Evolutionary conservation across 2,888 invertebrate genomes (phyloP).

Genomic region (Neuroscelio doddi): DNA sequence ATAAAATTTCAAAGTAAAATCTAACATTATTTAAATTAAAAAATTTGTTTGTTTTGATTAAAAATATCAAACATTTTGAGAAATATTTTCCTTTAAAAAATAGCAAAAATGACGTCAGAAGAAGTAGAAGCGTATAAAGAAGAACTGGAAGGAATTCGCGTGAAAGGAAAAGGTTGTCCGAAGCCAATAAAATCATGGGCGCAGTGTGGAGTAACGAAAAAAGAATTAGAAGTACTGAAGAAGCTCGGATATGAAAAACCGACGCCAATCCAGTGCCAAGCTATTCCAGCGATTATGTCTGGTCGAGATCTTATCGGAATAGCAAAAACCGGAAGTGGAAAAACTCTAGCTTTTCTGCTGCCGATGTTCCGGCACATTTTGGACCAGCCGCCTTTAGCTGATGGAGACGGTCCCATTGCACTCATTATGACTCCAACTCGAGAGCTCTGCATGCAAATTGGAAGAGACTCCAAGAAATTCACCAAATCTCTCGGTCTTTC

Average conservation of each 20-base stretch:
- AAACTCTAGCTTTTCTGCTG: constrained; percentile 96
- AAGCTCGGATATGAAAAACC: constrained; percentile 95
- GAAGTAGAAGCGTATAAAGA: constrained; percentile 89
- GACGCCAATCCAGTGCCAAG: constrained; percentile 98
- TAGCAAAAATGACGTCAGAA: constrained; percentile 87
- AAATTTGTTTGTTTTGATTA: too few relatives aligned
- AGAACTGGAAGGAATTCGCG: constrained; percentile 95
- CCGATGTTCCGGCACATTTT: constrained; percentile 98
- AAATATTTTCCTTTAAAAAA: too few relatives aligned
- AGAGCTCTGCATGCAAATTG: constrained; percentile 99
- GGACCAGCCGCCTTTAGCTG: constrained; percentile 94
- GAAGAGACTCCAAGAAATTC: constrained; percentile 95
- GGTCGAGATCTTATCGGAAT: constrained; percentile 98
- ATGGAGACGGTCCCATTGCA: constrained; percentile 97
- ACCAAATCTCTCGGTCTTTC: constrained; percentile 89
- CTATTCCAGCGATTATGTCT: constrained; percentile 97
- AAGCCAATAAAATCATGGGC: constrained; percentile 98
- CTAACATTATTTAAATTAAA: too few relatives aligned
- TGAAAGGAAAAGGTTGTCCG: constrained; percentile 97
- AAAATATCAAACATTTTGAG: too few relatives aligned
- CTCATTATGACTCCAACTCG: constrained; percentile 98
- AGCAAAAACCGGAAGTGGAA: constrained; percentile 99
- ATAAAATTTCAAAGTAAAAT: too few relatives aligned
- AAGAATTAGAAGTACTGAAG: constrained; percentile 93
- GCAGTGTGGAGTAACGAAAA: constrained; percentile 97